Percentiles rank a stretch among this genome's conserved stretches.
These are phyloP conservation scores for Ceratoteleas bidentatus DNA, from an alignment of 1,140 invertebrate genomes.

Conservation along the genomic window DNA sequence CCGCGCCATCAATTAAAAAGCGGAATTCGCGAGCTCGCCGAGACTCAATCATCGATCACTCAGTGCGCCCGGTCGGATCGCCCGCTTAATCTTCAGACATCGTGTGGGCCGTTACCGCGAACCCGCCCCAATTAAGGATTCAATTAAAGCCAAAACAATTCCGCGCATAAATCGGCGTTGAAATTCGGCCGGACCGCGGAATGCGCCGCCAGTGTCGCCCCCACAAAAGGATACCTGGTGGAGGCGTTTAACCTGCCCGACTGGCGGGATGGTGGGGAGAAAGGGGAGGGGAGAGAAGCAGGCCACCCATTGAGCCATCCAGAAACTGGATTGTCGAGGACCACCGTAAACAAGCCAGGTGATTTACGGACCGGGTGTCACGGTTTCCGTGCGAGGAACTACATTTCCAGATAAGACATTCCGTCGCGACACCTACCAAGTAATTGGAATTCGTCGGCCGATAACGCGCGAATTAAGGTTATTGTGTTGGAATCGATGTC, in stretches of 20 bases:
- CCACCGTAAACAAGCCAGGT: constrained; percentile 68
- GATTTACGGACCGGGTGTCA: constrained; percentile 62
- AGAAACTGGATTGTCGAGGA: constrained; percentile 69
- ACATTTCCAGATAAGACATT: constrained; percentile 56
- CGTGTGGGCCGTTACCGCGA: too few relatives aligned
- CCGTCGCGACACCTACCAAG: constrained; percentile 55
- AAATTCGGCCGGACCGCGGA: too few relatives aligned
- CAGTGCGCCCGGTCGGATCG: too few relatives aligned
- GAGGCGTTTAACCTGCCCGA: constrained; percentile 59
- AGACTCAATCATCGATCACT: constrained; percentile 42
- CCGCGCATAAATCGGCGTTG: too few relatives aligned
- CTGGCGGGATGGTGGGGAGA: constrained; percentile 20
- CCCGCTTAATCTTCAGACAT: too few relatives aligned
- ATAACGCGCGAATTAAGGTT: constrained; percentile 51
- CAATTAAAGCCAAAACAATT: too few relatives aligned
- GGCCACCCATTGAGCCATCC: constrained; percentile 69
- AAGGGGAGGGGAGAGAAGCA: constrained; percentile 38
- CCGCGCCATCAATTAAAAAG: constrained; percentile 48
- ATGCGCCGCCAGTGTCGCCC: too few relatives aligned
- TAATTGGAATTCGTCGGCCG: constrained; percentile 59
- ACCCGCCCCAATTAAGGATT: too few relatives aligned
- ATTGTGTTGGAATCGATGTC: constrained; percentile 39
- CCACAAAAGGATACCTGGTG: constrained; percentile 25
- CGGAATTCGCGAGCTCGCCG: constrained; percentile 34
- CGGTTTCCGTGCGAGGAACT: constrained; percentile 49